Evolutionary conservation across 37 sponge, comb jelly and placozoan genomes (phyloP).

Genomic region (Sycon ciliatum): DNA sequence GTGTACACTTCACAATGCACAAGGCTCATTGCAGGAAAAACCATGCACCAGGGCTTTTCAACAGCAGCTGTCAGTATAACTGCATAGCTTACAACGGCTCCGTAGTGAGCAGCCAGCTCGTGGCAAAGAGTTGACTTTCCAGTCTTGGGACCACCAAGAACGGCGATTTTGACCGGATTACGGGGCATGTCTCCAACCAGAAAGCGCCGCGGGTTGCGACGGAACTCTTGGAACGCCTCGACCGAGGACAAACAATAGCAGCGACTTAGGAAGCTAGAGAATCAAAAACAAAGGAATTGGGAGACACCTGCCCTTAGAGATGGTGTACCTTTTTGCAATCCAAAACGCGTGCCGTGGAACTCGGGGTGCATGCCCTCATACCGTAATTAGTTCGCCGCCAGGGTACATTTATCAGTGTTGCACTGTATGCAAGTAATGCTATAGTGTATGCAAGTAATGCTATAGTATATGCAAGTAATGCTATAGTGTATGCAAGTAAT

Average conservation of each 20-base stretch:
- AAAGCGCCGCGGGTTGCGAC: slow-evolving; percentile 54
- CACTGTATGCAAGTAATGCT: background rate
- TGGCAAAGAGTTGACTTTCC: slow-evolving; percentile 65
- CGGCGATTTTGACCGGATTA: slow-evolving; percentile 77
- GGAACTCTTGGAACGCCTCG: slow-evolving; percentile 63
- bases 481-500: no score
- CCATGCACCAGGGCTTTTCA: background rate
- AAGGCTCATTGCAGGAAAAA: no score
- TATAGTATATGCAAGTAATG: no score
- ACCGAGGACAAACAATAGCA: slow-evolving; percentile 78
- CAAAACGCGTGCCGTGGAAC: no score
- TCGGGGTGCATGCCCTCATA: background rate
- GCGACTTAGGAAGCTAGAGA: slow-evolving; percentile 68
- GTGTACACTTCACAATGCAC: no score
- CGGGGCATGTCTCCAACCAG: slow-evolving; percentile 71
- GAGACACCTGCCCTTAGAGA: no score
- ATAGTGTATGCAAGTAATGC: no score
- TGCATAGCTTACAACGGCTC: slow-evolving; percentile 47
- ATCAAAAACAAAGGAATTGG: no score
- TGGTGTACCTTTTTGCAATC: no score
- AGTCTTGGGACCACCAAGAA: slow-evolving; percentile 75
- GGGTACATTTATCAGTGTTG: slow-evolving; percentile 5
- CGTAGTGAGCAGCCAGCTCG: slow-evolving; percentile 57
- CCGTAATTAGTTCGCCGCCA: background rate
- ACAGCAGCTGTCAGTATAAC: background rate